Percentiles rank a stretch among this genome's conserved stretches.
phyloP scores from a whole-genome alignment of 2,797 vertebrate genomes.

The Zenarchopterus dispar region DNA sequence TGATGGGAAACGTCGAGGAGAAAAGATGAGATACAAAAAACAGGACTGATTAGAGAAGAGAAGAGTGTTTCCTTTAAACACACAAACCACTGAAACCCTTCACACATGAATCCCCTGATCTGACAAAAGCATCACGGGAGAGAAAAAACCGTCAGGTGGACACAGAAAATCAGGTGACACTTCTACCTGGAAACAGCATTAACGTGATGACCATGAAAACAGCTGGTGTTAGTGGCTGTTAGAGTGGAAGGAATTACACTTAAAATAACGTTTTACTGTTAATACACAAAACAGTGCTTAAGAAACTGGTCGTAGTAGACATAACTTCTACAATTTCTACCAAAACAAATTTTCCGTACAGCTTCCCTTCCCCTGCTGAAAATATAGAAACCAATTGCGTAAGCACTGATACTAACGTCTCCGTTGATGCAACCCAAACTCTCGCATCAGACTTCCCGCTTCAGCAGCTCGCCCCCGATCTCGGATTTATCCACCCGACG shows the following conservation, averaged over 20 bases:
- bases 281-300: neutral
- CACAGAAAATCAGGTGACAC: conserved; percentile 23
- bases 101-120: conserved; percentile 7
- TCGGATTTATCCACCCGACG: conserved; percentile 32
- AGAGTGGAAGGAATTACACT: neutral
- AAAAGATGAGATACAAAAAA: conserved; percentile 26
- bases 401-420: conserved; percentile 9
- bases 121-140: conserved; percentile 8
- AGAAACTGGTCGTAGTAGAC: neutral
- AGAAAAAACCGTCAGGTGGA: conserved; percentile 28
- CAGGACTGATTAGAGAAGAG: conserved; percentile 61
- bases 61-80: conserved; percentile 30
- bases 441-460: neutral
- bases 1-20: neutral
- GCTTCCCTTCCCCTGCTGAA: conserved; percentile 13
- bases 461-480: conserved; percentile 9
- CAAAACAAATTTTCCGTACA: conserved; percentile 8
- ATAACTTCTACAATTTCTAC: neutral
- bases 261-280: neutral
- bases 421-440: conserved; percentile 1
- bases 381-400: conserved; percentile 4
- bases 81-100: conserved; percentile 16
- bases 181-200: conserved; percentile 20
- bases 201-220: conserved; percentile 25
- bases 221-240: conserved; percentile 28